These are phyloP conservation scores for Macaria liturata DNA, from an alignment of 2,888 invertebrate genomes.

Conservation along the genomic window DNA sequence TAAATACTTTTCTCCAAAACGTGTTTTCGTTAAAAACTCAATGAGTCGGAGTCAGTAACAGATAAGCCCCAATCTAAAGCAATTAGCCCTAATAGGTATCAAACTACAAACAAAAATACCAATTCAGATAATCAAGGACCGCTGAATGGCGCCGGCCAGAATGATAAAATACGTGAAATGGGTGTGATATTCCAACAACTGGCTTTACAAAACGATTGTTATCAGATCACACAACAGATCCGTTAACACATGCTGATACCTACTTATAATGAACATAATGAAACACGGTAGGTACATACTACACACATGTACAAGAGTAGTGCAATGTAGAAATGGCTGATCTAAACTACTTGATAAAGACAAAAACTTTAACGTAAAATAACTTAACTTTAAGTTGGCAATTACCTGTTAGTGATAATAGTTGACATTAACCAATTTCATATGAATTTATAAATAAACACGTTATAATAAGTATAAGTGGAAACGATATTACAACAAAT, in stretches of 20 bases:
- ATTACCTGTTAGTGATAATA: too few relatives aligned
- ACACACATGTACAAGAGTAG: slow-evolving; percentile 16
- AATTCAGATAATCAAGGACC: slow-evolving; percentile 18
- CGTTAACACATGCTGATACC: slow-evolving; percentile 1
- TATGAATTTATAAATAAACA: too few relatives aligned
- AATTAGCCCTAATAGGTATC: slow-evolving; percentile 49
- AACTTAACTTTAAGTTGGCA: too few relatives aligned
- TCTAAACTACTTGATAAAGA: neutral
- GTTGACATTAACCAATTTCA: too few relatives aligned
- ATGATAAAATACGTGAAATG: slow-evolving; percentile 15
- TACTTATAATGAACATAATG: slow-evolving; percentile 4
- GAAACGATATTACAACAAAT: slow-evolving; percentile 21
- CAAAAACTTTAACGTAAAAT: neutral
- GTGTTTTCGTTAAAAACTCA: neutral
- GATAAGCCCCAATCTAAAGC: slow-evolving; percentile 42
- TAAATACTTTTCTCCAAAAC: neutral
- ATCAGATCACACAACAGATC: slow-evolving; percentile 2
- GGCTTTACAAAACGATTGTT: slow-evolving; percentile 7
- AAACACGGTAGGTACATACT: too few relatives aligned
- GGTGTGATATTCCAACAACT: slow-evolving; percentile 2
- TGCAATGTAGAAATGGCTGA: slow-evolving; percentile 6
- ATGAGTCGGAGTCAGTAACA: slow-evolving; percentile 9
- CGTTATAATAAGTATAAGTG: slow-evolving; percentile 4
- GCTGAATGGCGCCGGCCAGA: slow-evolving; percentile 26
- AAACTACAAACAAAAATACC: slow-evolving; percentile 32